These are phyloP conservation scores for Oryzias melastigma DNA, from an alignment of 2,113 vertebrate species.

Conservation along the genomic window DNA sequence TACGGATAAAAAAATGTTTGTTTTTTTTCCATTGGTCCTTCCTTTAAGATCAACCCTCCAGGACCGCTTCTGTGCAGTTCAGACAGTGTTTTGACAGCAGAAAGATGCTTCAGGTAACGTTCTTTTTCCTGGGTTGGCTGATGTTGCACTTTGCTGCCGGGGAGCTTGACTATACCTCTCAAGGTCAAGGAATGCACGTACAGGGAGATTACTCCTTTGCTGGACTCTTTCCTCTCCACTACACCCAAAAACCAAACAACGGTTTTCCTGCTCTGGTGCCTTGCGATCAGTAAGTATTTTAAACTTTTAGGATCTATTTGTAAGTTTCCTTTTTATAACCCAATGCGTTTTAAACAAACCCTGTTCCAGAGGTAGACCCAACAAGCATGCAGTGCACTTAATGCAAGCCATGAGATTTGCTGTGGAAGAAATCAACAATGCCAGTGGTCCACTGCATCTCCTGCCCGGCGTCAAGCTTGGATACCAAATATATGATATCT, in stretches of 20 bases:
- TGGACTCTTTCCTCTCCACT: slow-evolving; percentile 82
- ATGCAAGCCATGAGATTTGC: slow-evolving; percentile 84
- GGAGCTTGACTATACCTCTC: slow-evolving; percentile 39
- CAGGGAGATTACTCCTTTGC: slow-evolving; percentile 77
- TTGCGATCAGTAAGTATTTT: slow-evolving; percentile 64
- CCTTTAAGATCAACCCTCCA: slow-evolving; percentile 2
- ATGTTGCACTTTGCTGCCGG: slow-evolving; percentile 26
- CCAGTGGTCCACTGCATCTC: slow-evolving; percentile 52
- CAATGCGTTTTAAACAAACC: background rate
- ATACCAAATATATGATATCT: slow-evolving; percentile 81
- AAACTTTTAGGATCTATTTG: no score
- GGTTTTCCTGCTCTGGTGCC: slow-evolving; percentile 54
- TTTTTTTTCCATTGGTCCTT: slow-evolving; percentile 3
- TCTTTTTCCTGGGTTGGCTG: slow-evolving; percentile 23
- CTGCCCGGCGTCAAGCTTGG: slow-evolving; percentile 80
- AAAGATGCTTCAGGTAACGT: slow-evolving; percentile 15
- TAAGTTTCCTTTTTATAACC: background rate
- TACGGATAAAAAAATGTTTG: slow-evolving; percentile 61
- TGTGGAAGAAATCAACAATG: slow-evolving; percentile 82
- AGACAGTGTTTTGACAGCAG: slow-evolving; percentile 7
- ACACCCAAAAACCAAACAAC: background rate
- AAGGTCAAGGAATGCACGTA: slow-evolving; percentile 62
- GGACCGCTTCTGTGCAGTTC: background rate
- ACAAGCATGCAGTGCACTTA: slow-evolving; percentile 76
- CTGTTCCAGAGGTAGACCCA: slow-evolving; percentile 67